These are phyloP conservation scores for Megaceryle torquata DNA, from an alignment of 2,113 vertebrate species.

Conservation along the genomic window DNA sequence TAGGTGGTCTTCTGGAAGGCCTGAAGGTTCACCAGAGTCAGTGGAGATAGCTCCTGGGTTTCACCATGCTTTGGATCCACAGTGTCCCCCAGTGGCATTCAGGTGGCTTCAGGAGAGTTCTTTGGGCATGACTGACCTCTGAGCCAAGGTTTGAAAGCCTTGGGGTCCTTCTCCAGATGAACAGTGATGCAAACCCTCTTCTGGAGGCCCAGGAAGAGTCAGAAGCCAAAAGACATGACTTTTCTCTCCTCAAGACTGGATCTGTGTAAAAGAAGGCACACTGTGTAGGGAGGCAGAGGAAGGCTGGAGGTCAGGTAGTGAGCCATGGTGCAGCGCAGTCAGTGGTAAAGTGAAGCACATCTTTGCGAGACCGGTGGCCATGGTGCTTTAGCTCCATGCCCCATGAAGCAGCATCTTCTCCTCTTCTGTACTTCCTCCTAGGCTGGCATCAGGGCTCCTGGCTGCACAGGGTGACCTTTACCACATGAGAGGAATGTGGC, in stretches of 20 bases:
- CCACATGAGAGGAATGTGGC: no score
- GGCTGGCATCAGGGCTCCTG: neutral
- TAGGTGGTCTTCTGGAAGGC: neutral
- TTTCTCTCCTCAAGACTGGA: neutral
- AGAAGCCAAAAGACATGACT: neutral
- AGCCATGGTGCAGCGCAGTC: neutral
- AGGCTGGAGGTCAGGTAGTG: neutral
- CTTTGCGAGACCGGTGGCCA: fast-evolving
- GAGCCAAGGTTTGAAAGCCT: neutral
- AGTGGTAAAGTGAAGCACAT: neutral
- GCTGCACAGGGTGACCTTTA: neutral
- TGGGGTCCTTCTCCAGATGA: neutral
- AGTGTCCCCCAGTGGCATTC: neutral
- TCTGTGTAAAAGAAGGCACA: neutral
- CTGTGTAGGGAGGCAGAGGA: neutral
- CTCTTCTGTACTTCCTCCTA: neutral
- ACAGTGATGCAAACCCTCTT: neutral
- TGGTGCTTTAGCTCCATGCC: neutral
- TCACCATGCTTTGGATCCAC: neutral
- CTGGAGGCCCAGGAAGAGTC: neutral
- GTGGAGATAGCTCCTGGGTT: neutral
- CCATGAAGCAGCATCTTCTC: neutral
- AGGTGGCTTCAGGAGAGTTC: neutral
- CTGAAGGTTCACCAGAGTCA: fast-evolving
- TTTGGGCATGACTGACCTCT: neutral